Base-by-base conservation (phyloP, 1,140 invertebrate species). In the Calliphora vicina region DNA sequence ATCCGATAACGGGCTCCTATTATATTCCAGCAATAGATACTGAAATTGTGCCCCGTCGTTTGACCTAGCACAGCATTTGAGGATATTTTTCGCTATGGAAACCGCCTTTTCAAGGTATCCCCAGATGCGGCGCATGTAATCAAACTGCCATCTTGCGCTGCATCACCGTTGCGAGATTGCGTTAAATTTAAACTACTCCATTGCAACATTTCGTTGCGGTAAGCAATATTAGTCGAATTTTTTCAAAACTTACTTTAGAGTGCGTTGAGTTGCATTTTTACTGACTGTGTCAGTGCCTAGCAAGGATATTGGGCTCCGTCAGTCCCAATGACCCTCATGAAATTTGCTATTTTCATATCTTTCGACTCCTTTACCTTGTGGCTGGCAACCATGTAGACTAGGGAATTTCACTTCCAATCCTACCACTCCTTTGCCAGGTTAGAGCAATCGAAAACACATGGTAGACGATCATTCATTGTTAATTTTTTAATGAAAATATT, bases 281-380 rank as follows among this genome's bases (percentile, higher is more conserved):
- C 74, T 35, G 1, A 1, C 5, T 9, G 2, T 1, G 26, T 26
- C 35, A 5, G n/a, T 17, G 26, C 78, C 78, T 10, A 81, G 78
- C 78, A 50, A 3, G 8, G 15, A 50, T 13, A 9, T 57, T 81
- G 35, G n/a, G 35, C 61, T 5, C 81, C 81, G 17, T 82, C 12
- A 17, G 27, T 10, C 2, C 74, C 72, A 83, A 83, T 82, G 17
- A 81, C 76, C 76, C 76, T 81, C 15, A 84, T 17, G 67, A 84
- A 83, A 6, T 25, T 83, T 9, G 71, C 78, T 82, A 83, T 83
- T 83, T 84, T 83, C n/a, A n/a, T n/a, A n/a, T n/a, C n/a, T n/a
- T n/a, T n/a, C n/a, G n/a, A n/a, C n/a, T n/a, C n/a, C n/a, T n/a
- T n/a, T n/a, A n/a, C n/a, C n/a, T n/a, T n/a, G n/a, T n/a, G n/a